A percentile compares a stretch with the other conserved stretches of the same genome.
phyloP scores from a whole-genome alignment of 1,140 invertebrate genomes.

The Conopomorpha cramerella region DNA sequence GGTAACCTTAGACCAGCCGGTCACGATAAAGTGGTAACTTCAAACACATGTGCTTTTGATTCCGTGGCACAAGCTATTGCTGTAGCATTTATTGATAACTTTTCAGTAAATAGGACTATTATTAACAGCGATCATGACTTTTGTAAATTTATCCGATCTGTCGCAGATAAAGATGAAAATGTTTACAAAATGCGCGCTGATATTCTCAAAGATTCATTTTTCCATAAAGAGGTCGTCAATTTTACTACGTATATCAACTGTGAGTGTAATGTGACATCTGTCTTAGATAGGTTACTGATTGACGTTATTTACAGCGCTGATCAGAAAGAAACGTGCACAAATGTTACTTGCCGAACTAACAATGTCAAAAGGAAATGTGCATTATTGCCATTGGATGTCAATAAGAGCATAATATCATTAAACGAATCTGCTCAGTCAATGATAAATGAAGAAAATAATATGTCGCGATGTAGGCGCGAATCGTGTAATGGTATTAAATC shows the following conservation, averaged over 20 bases:
- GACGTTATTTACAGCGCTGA: constrained; percentile 1
- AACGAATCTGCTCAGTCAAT: not conserved
- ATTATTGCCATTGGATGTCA: not conserved
- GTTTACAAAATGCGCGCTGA: not conserved
- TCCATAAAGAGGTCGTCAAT: not conserved
- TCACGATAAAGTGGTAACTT: not conserved
- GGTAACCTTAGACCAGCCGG: not conserved
- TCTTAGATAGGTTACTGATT: not conserved
- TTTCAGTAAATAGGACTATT: not conserved
- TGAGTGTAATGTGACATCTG: constrained; percentile 1
- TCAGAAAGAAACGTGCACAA: constrained; percentile 1
- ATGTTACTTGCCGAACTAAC: not conserved
- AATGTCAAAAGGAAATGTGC: not conserved
- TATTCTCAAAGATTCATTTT: not conserved
- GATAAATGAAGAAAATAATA: not conserved
- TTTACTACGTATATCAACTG: not conserved
- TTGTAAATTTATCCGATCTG: not conserved
- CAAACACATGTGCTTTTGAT: constrained; percentile 1
- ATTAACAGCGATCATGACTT: not conserved
- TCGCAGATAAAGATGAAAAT: not conserved
- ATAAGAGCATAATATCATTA: not conserved
- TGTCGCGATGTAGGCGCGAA: not conserved
- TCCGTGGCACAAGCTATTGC: constrained; percentile 1
- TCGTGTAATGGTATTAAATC: constrained; percentile 1
- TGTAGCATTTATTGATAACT: constrained; percentile 1